Conservation (phyloP, 2,888 invertebrate species). For the Cataglyphis altisquamis region DNA sequence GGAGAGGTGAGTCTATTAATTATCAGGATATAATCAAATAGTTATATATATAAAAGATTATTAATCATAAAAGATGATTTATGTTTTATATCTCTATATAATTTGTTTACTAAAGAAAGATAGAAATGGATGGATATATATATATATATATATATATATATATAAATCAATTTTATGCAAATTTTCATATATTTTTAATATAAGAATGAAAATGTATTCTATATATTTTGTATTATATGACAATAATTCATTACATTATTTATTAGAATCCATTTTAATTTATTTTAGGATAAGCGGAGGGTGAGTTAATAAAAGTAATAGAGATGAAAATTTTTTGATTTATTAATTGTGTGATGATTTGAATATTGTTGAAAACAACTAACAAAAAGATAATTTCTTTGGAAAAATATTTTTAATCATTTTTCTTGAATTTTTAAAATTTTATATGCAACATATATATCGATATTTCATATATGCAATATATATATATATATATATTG, state of each 20-base stretch:
- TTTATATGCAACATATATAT: neutral
- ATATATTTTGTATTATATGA: neutral
- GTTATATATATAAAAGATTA: neutral
- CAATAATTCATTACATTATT: conserved; percentile 52
- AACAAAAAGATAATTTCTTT: conserved; percentile 21
- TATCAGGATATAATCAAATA: conserved; percentile 48
- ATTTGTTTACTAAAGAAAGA: conserved; percentile 5
- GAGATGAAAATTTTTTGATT: conserved; percentile 48
- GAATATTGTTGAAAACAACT: conserved; percentile 45
- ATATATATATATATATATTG: neutral
- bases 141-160: too few relatives aligned
- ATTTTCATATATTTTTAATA: conserved; percentile 10
- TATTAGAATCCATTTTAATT: conserved; percentile 72
- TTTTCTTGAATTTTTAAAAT: conserved; percentile 11
- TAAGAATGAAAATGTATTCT: neutral
- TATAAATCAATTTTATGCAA: conserved; percentile 5
- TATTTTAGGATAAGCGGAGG: conserved; percentile 83
- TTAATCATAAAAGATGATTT: neutral
- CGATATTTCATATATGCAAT: too few relatives aligned
- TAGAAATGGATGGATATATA: neutral
- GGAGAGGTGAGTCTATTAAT: conserved; percentile 89
- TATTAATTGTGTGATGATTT: conserved; percentile 74
- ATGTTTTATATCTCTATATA: neutral
- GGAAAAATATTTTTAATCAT: conserved; percentile 20
- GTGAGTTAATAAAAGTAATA: conserved; percentile 78